Conservation (phyloP, 2,888 invertebrate species). For the Stegophylla sp. region DNA sequence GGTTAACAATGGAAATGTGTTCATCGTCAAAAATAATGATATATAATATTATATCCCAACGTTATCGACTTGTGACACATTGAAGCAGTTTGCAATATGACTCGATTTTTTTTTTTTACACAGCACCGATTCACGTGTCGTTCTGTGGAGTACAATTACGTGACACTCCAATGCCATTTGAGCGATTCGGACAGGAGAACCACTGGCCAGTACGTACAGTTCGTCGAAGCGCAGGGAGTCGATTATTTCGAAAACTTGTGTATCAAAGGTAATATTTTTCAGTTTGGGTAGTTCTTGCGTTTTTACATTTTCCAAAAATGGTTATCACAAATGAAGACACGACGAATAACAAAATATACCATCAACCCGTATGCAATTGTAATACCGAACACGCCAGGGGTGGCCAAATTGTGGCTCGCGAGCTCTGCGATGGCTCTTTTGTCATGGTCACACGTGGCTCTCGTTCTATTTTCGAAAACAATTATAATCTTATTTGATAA, state of each 20-base stretch:
- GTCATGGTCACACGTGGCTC: too few relatives aligned
- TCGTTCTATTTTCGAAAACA: too few relatives aligned
- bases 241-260: constrained; percentile 92
- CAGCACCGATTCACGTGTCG: constrained; percentile 89
- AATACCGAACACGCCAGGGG: too few relatives aligned
- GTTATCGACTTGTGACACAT: too few relatives aligned
- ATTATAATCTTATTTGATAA: too few relatives aligned
- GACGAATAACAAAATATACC: too few relatives aligned
- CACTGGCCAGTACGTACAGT: constrained; percentile 85
- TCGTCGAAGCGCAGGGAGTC: constrained; percentile 83
- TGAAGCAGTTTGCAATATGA: not conserved
- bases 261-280: constrained; percentile 76
- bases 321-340: too few relatives aligned
- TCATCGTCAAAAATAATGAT: not conserved
- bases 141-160: constrained; percentile 92
- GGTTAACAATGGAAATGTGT: too few relatives aligned
- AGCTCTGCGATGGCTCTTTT: too few relatives aligned
- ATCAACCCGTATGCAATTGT: too few relatives aligned
- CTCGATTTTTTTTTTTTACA: constrained; percentile 64
- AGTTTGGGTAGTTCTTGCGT: not conserved
- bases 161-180: constrained; percentile 87
- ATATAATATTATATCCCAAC: not conserved
- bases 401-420: too few relatives aligned
- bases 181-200: constrained; percentile 89
- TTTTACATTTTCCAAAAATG: too few relatives aligned